Conservation (phyloP, 2,888 invertebrate genomes). For the Augochlorella aurata region DNA sequence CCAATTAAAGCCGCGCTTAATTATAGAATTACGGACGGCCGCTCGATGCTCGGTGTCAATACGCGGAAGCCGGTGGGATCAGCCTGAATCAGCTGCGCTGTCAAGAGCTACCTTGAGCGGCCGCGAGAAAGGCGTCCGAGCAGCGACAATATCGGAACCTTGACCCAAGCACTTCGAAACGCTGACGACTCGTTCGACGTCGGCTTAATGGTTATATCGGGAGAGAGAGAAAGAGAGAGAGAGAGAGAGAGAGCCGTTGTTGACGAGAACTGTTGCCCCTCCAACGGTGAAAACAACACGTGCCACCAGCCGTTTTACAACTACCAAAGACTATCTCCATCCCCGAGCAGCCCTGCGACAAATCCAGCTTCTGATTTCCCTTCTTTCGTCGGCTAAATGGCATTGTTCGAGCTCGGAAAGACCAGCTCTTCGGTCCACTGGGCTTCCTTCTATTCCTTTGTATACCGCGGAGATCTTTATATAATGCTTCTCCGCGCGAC, state of each 20-base stretch:
- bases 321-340: background rate
- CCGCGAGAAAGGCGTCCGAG: slow-evolving; percentile 25
- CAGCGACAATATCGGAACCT: slow-evolving; percentile 47
- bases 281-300: background rate
- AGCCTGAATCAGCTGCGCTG: slow-evolving; percentile 23
- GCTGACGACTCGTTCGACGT: slow-evolving; percentile 20
- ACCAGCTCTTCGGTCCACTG: too few species aligned
- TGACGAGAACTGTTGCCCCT: background rate
- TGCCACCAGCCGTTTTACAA: background rate
- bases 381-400: too few species aligned
- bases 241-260: background rate
- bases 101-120: slow-evolving; percentile 25
- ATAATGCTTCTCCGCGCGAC: too few species aligned
- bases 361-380: background rate
- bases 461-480: too few species aligned
- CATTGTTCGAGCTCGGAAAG: too few species aligned
- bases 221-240: background rate
- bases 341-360: background rate
- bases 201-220: background rate
- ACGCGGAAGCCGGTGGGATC: slow-evolving; percentile 20
- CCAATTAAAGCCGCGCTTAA: slow-evolving; percentile 40
- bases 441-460: too few species aligned
- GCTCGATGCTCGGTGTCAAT: slow-evolving; percentile 30
- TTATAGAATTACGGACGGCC: slow-evolving; percentile 42
- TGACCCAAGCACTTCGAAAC: slow-evolving; percentile 47